These are phyloP conservation scores for Amphiura filiformis DNA, from an alignment of 35 echinoderm and acorn worm genomes.

Conservation along the genomic window DNA sequence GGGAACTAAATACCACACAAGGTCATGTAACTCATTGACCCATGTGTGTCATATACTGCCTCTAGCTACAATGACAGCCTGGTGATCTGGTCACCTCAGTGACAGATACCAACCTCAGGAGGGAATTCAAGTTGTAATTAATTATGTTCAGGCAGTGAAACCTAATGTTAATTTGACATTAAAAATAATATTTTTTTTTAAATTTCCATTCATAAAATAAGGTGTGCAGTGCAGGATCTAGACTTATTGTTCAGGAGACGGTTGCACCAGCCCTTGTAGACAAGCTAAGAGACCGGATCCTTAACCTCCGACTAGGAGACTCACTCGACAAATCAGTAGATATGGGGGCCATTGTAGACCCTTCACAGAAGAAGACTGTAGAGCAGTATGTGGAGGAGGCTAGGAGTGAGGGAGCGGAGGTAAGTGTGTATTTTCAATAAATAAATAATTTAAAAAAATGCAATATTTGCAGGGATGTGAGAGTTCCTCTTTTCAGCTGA, in stretches of 20 bases:
- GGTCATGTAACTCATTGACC: no score
- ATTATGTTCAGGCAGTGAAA: no score
- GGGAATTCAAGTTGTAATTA: no score
- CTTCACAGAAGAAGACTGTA: slow-evolving; percentile 80
- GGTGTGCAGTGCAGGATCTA: slow-evolving; percentile 65
- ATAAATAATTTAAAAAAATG: neutral
- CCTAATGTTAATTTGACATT: no score
- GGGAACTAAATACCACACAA: no score
- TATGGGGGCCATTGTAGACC: slow-evolving; percentile 93
- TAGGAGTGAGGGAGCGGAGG: slow-evolving; percentile 86
- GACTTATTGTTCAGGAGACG: slow-evolving; percentile 85
- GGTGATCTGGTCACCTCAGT: no score
- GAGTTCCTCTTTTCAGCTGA: no score
- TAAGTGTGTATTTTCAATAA: neutral
- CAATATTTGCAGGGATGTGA: neutral
- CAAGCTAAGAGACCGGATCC: slow-evolving; percentile 82
- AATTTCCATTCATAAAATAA: no score
- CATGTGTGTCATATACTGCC: no score
- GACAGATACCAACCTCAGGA: no score
- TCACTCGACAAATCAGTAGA: slow-evolving; percentile 97
- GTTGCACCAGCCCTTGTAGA: slow-evolving; percentile 62
- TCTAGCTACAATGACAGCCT: no score
- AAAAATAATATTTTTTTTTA: no score
- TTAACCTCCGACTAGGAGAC: slow-evolving; percentile 80
- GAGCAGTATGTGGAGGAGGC: slow-evolving; percentile 88